phyloP scores from a whole-genome alignment of 2,888 invertebrate species.

The Schizotus pectinicornis region DNA sequence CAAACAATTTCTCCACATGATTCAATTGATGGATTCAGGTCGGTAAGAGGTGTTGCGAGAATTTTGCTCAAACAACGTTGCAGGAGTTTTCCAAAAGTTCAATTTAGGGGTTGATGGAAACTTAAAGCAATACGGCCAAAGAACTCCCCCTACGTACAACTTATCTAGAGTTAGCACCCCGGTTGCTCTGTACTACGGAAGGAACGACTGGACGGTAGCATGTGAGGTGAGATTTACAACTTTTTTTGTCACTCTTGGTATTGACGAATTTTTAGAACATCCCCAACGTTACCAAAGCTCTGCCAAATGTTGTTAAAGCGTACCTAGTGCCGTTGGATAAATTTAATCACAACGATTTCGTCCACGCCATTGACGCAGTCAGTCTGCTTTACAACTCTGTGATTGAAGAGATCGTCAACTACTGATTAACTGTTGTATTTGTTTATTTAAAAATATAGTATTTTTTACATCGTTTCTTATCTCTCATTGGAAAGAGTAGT shows the following conservation, averaged over 20 bases:
- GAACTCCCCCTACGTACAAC: no score
- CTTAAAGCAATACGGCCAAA: no score
- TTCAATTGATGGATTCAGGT: no score
- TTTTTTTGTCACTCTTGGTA: no score
- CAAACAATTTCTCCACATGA: no score
- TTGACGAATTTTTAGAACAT: constrained; percentile 6
- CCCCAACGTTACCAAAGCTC: neutral
- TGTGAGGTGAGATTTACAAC: constrained; percentile 2
- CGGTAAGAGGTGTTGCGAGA: no score
- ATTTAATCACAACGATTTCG: constrained; percentile 16
- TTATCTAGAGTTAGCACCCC: neutral
- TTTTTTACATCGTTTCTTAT: no score
- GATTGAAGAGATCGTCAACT: constrained; percentile 10
- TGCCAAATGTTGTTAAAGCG: constrained; percentile 13
- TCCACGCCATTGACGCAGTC: neutral
- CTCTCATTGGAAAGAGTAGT: no score
- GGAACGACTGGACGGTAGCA: constrained; percentile 5
- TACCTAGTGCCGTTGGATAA: constrained; percentile 1
- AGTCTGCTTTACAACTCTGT: constrained; percentile 7
- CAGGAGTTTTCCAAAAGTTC: no score
- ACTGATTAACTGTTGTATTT: neutral
- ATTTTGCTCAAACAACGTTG: no score
- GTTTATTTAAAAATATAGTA: no score
- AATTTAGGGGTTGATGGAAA: no score
- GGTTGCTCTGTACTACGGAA: constrained; percentile 9